Evolutionary conservation across 1,140 invertebrate genomes (phyloP), one percentile per base, ranked within the genome.

Genomic region (Aphelenchoides besseyi): DNA sequence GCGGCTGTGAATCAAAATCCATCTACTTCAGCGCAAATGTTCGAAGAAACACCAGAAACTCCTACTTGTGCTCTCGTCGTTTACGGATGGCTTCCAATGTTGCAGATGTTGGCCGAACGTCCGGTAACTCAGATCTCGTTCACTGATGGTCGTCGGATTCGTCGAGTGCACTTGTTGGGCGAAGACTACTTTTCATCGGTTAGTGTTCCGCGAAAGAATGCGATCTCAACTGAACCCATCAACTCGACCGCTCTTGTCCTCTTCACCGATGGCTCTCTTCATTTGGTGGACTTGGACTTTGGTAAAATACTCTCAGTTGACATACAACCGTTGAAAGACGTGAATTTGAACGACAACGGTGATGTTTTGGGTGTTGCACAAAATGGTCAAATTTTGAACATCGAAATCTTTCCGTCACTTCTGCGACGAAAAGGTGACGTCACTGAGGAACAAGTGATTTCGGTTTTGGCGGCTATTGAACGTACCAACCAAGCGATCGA

Each of bases 271-370:
- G 63, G 63, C n/a, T 26, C 63, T 37, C 32, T 66, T 12, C 16
- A 66, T 26, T n/a, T 66, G 12, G 36, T 66, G 12, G 63, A 66
- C 36, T 53, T 66, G 36, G 63, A 66, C 63, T 66, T 41, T 53
- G 30, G 63, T 30, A 16, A 35, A 37, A 32, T 33, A n/a, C 12
- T 33, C 32, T 33, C 30, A 28, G 36, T 66, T 30, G 63, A 66
- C 32, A 37, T 32, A 12, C 28, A 23, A 16, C 12, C 63, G 12
- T 12, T 66, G 2, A 33, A 36, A 29, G 32, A 35, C 30, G 55
- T 59, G 55, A 59, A 33, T 33, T 5, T 59, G 55, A 33, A 33
- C 18, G 5, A 5, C 5, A 23, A 8, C 18, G 55, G 55, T 8
- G 55, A 59, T 5, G 23, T 59, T 33, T 28, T 5, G 5, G 55